Evolutionary conservation across 2,113 vertebrate species (phyloP).

Genomic region (Melospiza georgiana): DNA sequence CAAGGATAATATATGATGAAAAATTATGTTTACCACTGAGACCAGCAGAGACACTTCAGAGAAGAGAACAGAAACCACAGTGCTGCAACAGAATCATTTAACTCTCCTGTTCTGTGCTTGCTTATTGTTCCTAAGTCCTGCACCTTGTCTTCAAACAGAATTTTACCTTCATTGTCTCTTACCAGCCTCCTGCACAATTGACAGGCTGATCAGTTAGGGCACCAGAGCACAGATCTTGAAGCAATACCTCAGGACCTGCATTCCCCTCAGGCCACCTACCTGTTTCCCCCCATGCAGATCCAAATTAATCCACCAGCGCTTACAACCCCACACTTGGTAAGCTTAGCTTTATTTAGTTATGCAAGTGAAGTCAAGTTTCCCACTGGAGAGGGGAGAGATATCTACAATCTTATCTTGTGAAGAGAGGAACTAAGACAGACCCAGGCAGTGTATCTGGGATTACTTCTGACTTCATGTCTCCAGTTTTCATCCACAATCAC

Average conservation of each 20-base stretch:
- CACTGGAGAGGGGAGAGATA: neutral
- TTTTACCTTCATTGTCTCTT: neutral
- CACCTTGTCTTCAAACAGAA: neutral
- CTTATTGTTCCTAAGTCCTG: neutral
- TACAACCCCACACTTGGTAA: neutral
- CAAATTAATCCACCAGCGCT: neutral
- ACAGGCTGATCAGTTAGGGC: neutral
- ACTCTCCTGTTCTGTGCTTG: neutral
- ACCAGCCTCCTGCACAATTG: neutral
- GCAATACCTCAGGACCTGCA: neutral
- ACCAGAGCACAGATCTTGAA: neutral
- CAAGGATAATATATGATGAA: neutral
- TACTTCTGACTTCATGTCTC: neutral
- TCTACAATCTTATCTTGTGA: neutral
- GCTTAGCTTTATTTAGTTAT: neutral
- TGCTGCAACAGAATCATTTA: neutral
- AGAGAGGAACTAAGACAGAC: neutral
- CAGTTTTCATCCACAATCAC: neutral
- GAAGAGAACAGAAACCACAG: neutral
- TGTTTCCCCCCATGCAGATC: neutral
- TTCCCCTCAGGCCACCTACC: accelerated
- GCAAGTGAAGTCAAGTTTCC: neutral
- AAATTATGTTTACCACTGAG: neutral
- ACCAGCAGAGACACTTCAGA: neutral
- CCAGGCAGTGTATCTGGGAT: accelerated